Percentiles rank a stretch among this genome's conserved stretches.
Evolutionary conservation across 2,113 vertebrate species (phyloP).

Genomic region (Cercocebus atys): DNA sequence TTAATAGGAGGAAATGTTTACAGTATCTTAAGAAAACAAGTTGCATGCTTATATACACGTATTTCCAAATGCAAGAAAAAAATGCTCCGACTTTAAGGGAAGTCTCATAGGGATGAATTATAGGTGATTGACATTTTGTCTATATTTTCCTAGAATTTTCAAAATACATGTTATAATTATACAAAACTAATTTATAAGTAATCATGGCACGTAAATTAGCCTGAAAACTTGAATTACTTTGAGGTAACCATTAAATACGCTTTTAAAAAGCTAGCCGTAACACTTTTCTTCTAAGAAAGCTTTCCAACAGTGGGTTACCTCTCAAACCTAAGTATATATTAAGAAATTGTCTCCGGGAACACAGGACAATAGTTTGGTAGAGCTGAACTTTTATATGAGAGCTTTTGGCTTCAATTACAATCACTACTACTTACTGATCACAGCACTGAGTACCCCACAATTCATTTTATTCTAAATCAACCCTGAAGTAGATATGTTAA

Average conservation of each 20-base stretch:
- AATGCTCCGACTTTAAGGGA: constrained; percentile 7
- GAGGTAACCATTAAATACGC: background rate
- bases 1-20: background rate
- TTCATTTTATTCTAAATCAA: constrained; percentile 35
- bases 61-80: background rate
- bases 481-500: background rate
- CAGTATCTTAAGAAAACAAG: constrained; percentile 8
- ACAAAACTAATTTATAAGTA: background rate
- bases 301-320: background rate
- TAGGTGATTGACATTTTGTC: background rate
- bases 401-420: constrained; percentile 6
- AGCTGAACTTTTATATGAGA: background rate
- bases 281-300: constrained; percentile 6
- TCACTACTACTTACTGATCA: background rate
- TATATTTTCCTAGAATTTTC: constrained; percentile 33
- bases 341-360: background rate
- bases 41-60: background rate
- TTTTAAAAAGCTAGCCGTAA: background rate
- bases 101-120: background rate
- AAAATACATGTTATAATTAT: background rate
- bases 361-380: background rate
- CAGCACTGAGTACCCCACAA: background rate
- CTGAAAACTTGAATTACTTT: background rate
- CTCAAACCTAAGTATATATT: background rate
- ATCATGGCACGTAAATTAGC: background rate